Evolutionary conservation across 2,113 vertebrate species (phyloP), one percentile per base, ranked within the genome.

Genomic region (Scomber japonicus): DNA sequence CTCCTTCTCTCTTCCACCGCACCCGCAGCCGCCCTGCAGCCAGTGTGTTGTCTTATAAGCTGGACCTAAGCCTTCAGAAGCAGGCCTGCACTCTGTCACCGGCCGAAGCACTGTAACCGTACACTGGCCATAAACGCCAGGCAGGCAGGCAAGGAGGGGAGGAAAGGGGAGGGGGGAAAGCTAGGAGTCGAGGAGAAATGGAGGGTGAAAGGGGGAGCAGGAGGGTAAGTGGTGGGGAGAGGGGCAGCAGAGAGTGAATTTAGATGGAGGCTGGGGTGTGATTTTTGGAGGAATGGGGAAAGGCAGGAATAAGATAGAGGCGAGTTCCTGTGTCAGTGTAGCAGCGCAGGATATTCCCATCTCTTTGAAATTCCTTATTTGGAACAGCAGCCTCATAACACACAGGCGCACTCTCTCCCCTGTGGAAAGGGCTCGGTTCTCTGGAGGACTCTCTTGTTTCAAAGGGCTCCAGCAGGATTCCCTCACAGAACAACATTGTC

Each of bases 401-500:
- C 60, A 27, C 65, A 85, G 3, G 6, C 66, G 2, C 71, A 19
- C 70, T 1, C 69, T 63, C 59, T 74, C 71, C 82, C 57, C 40
- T 73, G 55, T 82, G 72, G 85, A 85, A 73, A 60, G 35, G 71
- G 31, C 78, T 69, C 17, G 8, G 74, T 77, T 81, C 83, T 90
- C 85, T 73, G 65, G 88, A 87, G 81, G 74, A 89, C 91, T 82
- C 87, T 90, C 86, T 65, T 84, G 90, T 92, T 89, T 89, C 93
- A 91, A 95, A 94, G 88, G 78, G 69, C 86, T 92, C 88, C 92
- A 92, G 92, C 87, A 95, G 94, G 92, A 96, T 96, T 96, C 93
- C 91, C 93, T 94, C 75, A 92, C 88, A 95, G 90, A 93, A 87
- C 92, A 95, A 93, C 94, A 91, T 91, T 94, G 93, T 95, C 92